Evolutionary conservation across 2,888 invertebrate species (phyloP).

Genomic region (Drosophila borborema): DNA sequence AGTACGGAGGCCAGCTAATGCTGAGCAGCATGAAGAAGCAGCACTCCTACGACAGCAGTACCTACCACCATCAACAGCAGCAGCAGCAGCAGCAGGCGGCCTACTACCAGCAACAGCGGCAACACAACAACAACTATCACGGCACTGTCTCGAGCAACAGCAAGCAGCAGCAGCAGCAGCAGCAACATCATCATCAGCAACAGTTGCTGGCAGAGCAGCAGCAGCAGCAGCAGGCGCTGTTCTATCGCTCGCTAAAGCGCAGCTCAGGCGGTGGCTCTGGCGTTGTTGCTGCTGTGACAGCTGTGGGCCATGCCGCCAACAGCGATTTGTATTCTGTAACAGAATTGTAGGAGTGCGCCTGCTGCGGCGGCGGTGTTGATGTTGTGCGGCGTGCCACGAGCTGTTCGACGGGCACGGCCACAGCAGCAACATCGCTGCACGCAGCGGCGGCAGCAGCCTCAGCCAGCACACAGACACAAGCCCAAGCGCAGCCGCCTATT

Average conservation of each 20-base stretch:
- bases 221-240: slow-evolving; percentile 77
- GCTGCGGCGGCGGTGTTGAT: slow-evolving; percentile 86
- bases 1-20: slow-evolving; percentile 53
- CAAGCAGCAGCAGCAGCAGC: slow-evolving; percentile 23
- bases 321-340: slow-evolving; percentile 91
- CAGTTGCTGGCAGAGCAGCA: slow-evolving; percentile 66
- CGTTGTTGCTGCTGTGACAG: slow-evolving; percentile 29
- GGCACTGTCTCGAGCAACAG: slow-evolving; percentile 47
- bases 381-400: slow-evolving; percentile 82
- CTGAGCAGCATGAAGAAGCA: slow-evolving; percentile 77
- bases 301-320: slow-evolving; percentile 85
- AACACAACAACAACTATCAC: slow-evolving; percentile 73
- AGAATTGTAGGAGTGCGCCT: slow-evolving; percentile 87
- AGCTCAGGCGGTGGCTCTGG: slow-evolving; percentile 38
- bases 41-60: slow-evolving; percentile 81
- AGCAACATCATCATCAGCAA: slow-evolving; percentile 49
- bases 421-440: slow-evolving; percentile 78
- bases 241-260: slow-evolving; percentile 86
- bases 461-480: slow-evolving; percentile 56
- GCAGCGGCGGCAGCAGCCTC: slow-evolving; percentile 76
- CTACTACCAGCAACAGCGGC: slow-evolving; percentile 65
- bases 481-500: slow-evolving; percentile 62
- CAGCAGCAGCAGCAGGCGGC: slow-evolving; percentile 67
- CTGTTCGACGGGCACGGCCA: slow-evolving; percentile 66
- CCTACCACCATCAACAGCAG: slow-evolving; percentile 77